Base-by-base conservation (phyloP, 2,888 invertebrate genomes). In the Acleris literana region DNA sequence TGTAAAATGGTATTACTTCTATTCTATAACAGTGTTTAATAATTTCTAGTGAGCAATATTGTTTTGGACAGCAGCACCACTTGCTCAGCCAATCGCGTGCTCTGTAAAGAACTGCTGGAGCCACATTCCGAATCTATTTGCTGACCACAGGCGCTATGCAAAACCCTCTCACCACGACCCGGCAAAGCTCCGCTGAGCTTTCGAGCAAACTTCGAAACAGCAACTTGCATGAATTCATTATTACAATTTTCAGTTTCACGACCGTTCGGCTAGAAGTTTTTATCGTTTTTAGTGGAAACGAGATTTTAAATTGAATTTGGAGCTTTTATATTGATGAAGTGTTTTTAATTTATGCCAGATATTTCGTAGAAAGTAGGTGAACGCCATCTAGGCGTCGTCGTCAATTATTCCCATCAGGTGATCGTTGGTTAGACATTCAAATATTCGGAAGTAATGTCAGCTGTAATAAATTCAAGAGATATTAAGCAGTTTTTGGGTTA, bases 161-260 rank as follows among this genome's bases (percentile, higher is more conserved):
- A 65, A 65, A 60, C 65, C 64, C 64, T 58, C 58, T 64, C 44
- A 53, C 44, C 25, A 51, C 44, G 44, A 64, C 29, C 64, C 53
- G 18, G 56, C 57, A 33, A 17, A 57, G 63, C 48, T 48, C n/a
- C 3, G 20, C 58, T 55, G 49, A 65, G 65, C 60, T 44, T 59
- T 54, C 49, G 25, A 33, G 60, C 55, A 61, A 65, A 65, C 60
- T 65, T 33, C 55, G 44, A 49, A 63, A 55, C 63, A 49, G 29
- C 60, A 49, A 59, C 51, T 61, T 57, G 56, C 56, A 66, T 62
- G 56, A 62, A 66, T 66, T 62, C 62, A 62, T 66, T 65, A 65
- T 61, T 66, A 66, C 57, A 57, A 66, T 66, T 57, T 66, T 53
- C 66, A 57, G 61, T 66, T 59, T 33, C 46, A 25, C 59, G 25